These are phyloP conservation scores for Eulithis testata DNA, from an alignment of 2,888 invertebrate genomes.

Conservation along the genomic window DNA sequence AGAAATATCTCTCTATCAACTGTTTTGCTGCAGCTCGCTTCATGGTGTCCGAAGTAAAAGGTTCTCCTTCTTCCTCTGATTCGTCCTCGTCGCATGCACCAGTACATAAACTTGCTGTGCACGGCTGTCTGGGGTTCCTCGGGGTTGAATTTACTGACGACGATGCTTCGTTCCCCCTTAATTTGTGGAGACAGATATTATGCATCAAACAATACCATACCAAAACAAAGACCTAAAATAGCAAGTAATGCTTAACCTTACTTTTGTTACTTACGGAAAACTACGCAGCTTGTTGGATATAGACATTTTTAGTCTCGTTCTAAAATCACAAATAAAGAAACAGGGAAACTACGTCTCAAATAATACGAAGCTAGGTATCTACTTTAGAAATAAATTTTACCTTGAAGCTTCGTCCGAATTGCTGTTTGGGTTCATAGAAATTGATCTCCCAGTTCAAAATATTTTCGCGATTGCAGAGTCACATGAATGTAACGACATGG, in stretches of 20 bases:
- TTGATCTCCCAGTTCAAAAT: conserved; percentile 62
- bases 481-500: conserved; percentile 64
- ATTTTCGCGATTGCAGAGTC: conserved; percentile 58
- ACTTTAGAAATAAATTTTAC: conserved; percentile 59
- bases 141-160: conserved; percentile 78
- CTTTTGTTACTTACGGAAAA: conserved; percentile 36
- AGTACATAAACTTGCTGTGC: conserved; percentile 67
- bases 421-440: conserved; percentile 84
- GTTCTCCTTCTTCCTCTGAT: conserved; percentile 49
- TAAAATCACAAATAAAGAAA: not conserved
- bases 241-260: conserved; percentile 80
- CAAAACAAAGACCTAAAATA: conserved; percentile 75
- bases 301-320: not conserved
- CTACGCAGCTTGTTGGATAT: not conserved
- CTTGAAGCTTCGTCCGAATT: conserved; percentile 85
- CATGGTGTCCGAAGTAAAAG: conserved; percentile 86
- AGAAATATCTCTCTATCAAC: conserved; percentile 96
- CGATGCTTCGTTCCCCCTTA: conserved; percentile 82
- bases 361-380: conserved; percentile 14
- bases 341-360: conserved; percentile 22
- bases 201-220: conserved; percentile 27
- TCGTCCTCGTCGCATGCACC: conserved; percentile 54
- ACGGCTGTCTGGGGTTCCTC: conserved; percentile 60
- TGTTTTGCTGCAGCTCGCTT: conserved; percentile 92
- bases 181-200: not conserved